A percentile compares a stretch with the other conserved stretches of the same genome.
These are phyloP conservation scores for Micromussa lordhowensis DNA, from an alignment of 92 coral and sea anemone genomes.

Conservation along the genomic window DNA sequence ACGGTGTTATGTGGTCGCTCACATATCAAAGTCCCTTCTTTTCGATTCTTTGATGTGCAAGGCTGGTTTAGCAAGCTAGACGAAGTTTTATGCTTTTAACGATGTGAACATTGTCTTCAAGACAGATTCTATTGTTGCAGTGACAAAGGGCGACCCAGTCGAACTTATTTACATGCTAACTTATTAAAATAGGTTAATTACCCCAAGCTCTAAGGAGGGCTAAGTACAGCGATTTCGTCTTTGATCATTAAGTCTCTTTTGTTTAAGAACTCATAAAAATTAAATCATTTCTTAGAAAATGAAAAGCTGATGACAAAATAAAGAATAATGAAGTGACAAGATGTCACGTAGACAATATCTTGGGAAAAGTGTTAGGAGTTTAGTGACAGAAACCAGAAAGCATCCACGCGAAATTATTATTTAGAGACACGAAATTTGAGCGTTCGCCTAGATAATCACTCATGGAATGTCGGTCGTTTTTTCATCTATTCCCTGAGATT, in stretches of 20 bases:
- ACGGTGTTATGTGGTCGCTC: not conserved
- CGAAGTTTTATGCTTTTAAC: constrained; percentile 8
- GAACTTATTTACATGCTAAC: not conserved
- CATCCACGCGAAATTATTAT: too few species aligned
- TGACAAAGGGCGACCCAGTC: constrained; percentile 1
- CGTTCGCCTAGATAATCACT: too few species aligned
- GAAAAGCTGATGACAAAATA: constrained; percentile 5
- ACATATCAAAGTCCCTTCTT: not conserved
- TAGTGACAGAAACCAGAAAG: too few species aligned
- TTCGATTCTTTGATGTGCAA: not conserved
- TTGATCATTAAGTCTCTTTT: constrained; percentile 18
- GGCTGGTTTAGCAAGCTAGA: constrained; percentile 7
- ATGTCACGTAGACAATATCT: not conserved
- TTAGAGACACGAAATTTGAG: too few species aligned
- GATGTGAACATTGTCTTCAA: constrained; percentile 13
- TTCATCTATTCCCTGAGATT: too few species aligned
- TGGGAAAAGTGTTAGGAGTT: not conserved
- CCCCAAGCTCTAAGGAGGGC: constrained; percentile 1
- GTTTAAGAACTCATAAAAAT: constrained; percentile 12
- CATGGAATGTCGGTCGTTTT: too few species aligned
- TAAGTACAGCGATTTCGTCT: constrained; percentile 2
- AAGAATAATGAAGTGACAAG: not conserved
- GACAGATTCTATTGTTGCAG: constrained; percentile 5
- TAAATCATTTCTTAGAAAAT: constrained; percentile 10
- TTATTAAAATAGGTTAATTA: constrained; percentile 19